phyloP scores from a whole-genome alignment of 2,888 invertebrate genomes.

The Drosophila sordidula region DNA sequence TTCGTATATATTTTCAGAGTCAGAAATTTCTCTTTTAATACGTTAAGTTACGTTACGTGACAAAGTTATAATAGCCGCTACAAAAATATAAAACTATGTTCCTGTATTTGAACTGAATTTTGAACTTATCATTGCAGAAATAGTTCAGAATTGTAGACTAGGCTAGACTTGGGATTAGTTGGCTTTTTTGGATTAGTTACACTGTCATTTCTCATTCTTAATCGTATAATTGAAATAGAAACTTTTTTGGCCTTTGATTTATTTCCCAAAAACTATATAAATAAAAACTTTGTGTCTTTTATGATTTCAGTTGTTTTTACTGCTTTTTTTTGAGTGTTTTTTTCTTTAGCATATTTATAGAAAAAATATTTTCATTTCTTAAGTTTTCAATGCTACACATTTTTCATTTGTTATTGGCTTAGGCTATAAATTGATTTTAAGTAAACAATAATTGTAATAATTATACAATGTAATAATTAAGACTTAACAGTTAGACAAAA shows the following conservation, averaged over 20 bases:
- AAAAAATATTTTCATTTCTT: conserved; percentile 76
- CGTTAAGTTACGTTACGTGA: too few species aligned
- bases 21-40: too few species aligned
- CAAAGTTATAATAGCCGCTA: too few species aligned
- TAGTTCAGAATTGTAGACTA: too few species aligned
- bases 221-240: neutral
- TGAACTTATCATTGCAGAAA: too few species aligned
- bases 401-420: conserved; percentile 54
- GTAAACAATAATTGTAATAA: conserved; percentile 73
- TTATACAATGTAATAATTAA: conserved; percentile 71
- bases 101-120: too few species aligned
- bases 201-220: too few species aligned
- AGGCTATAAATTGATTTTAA: conserved; percentile 73
- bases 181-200: too few species aligned
- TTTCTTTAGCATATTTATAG: conserved; percentile 71
- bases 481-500: conserved; percentile 66
- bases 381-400: conserved; percentile 53
- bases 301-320: conserved; percentile 49
- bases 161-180: too few species aligned
- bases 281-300: conserved; percentile 18
- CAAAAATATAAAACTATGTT: too few species aligned
- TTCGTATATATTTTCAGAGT: too few species aligned
- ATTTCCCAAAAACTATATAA: neutral
- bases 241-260: too few species aligned
- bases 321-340: conserved; percentile 48